Evolutionary conservation across 2,113 vertebrate genomes (phyloP).

Genomic region (Sialia sialis): DNA sequence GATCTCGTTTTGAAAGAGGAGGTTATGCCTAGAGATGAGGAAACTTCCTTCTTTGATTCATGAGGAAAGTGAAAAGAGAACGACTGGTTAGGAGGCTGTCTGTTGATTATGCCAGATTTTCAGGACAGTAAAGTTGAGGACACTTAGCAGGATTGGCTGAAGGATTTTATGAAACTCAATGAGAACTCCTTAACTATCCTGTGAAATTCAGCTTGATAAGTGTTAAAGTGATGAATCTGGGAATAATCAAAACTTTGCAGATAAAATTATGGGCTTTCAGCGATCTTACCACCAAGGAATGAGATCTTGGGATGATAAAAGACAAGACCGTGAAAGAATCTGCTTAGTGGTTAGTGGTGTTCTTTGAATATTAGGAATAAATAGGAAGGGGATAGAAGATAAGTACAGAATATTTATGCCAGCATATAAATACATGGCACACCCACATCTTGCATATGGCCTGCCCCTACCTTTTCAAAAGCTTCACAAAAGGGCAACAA

Average conservation of each 20-base stretch:
- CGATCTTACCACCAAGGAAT: background rate
- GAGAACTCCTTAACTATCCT: background rate
- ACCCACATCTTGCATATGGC: background rate
- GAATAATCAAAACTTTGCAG: background rate
- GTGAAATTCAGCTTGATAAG: background rate
- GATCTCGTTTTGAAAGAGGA: background rate
- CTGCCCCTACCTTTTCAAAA: background rate
- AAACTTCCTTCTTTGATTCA: background rate
- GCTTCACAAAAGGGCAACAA: background rate
- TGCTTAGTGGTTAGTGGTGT: background rate
- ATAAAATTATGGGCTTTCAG: background rate
- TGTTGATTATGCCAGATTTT: background rate
- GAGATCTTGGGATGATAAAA: background rate
- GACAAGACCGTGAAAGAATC: background rate
- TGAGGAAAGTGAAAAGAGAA: background rate
- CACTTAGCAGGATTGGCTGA: background rate
- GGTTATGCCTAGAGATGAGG: background rate
- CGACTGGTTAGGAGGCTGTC: background rate
- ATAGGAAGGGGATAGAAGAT: background rate
- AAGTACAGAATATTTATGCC: background rate
- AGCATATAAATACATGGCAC: background rate
- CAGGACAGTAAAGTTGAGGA: background rate
- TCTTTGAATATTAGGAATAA: background rate
- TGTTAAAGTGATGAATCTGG: background rate
- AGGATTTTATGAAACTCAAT: background rate